phyloP scores from a whole-genome alignment of 2,797 vertebrate genomes.

The Clarias laeviceps region DNA sequence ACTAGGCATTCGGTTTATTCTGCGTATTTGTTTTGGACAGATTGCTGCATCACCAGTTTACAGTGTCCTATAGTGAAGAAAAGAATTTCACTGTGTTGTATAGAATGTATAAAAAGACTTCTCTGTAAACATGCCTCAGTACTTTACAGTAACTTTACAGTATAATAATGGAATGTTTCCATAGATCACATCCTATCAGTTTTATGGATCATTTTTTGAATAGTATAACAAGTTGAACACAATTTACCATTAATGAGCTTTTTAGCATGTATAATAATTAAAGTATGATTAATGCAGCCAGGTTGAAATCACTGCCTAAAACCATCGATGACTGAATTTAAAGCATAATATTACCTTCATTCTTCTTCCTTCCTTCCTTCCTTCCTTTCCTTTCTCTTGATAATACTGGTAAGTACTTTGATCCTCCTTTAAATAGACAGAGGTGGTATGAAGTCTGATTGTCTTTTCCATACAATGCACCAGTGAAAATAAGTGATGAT shows the following conservation, averaged over 20 bases:
- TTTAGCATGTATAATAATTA: conserved; percentile 31
- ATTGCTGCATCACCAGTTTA: conserved; percentile 26
- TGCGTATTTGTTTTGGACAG: background rate
- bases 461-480: conserved; percentile 59
- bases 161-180: conserved; percentile 1
- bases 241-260: conserved; percentile 25
- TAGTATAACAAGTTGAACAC: background rate
- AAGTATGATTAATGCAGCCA: conserved; percentile 14
- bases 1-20: background rate
- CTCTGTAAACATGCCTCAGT: conserved; percentile 5
- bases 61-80: background rate
- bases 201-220: conserved; percentile 1
- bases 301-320: background rate
- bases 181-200: background rate
- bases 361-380: conserved; percentile 27
- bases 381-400: conserved; percentile 49
- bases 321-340: conserved; percentile 17
- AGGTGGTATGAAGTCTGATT: conserved; percentile 52
- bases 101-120: background rate
- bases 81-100: background rate
- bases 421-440: conserved; percentile 45
- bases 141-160: background rate
- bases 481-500: conserved; percentile 67
- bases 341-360: conserved; percentile 39
- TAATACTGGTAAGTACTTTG: conserved; percentile 49